A percentile compares a stretch with the other conserved stretches of the same genome.
phyloP scores from a whole-genome alignment of 2,888 invertebrate species.

The Luperina testacea region DNA sequence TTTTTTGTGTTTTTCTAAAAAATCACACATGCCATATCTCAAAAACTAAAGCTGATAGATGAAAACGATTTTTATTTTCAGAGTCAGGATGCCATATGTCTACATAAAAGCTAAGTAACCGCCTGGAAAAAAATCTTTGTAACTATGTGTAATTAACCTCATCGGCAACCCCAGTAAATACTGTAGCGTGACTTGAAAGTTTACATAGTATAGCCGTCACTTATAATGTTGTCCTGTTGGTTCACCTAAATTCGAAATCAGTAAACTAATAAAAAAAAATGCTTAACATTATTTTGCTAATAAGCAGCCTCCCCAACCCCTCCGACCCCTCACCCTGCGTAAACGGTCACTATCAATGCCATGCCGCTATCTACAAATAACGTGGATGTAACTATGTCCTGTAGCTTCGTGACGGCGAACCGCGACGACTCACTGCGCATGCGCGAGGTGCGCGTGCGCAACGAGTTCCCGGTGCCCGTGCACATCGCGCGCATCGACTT shows the following conservation, averaged over 20 bases:
- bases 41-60: too few species aligned
- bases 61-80: too few species aligned
- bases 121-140: background rate
- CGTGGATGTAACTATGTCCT: background rate
- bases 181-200: background rate
- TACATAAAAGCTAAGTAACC: background rate
- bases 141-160: background rate
- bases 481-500: conserved; percentile 69
- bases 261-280: background rate
- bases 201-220: background rate
- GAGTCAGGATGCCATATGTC: too few species aligned
- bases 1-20: too few species aligned
- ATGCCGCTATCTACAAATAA: background rate
- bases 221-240: background rate
- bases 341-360: background rate
- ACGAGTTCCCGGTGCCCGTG: conserved; percentile 77
- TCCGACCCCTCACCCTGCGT: background rate
- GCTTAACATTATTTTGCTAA: background rate
- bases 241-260: background rate
- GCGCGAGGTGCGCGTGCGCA: conserved; percentile 75
- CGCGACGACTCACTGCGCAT: conserved; percentile 62
- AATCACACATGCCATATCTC: too few species aligned
- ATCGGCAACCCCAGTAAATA: background rate
- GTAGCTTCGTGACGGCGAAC: conserved; percentile 76
- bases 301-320: background rate